Evolutionary conservation across 2,797 vertebrate genomes (phyloP).

Genomic region (Sebastes cheni): DNA sequence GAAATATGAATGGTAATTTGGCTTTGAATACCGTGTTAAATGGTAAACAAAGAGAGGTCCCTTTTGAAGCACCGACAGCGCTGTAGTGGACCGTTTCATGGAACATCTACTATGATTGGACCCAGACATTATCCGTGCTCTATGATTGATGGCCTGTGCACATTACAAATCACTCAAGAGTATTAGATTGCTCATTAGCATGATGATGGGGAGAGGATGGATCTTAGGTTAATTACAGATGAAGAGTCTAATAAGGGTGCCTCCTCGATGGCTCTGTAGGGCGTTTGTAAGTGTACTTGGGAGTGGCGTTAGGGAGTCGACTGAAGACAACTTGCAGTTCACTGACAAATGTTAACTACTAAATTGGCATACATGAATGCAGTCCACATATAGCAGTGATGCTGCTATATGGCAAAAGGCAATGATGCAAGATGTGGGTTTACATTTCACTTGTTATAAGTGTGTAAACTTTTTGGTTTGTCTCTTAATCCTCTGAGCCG

Average conservation of each 20-base stretch:
- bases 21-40: not conserved
- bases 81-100: not conserved
- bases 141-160: constrained; percentile 58
- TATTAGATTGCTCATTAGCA: constrained; percentile 67
- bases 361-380: not conserved
- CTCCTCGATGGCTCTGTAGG: constrained; percentile 41
- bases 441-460: constrained; percentile 11
- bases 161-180: constrained; percentile 57
- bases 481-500: constrained; percentile 19
- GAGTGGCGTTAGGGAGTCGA: constrained; percentile 20
- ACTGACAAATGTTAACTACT: constrained; percentile 16
- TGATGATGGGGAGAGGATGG: constrained; percentile 49
- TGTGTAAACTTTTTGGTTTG: constrained; percentile 4
- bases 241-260: constrained; percentile 52
- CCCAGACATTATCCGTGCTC: not conserved
- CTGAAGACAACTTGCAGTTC: constrained; percentile 15
- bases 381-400: not conserved
- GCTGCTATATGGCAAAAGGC: not conserved
- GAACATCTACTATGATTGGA: constrained; percentile 1
- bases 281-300: constrained; percentile 46
- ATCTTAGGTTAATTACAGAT: constrained; percentile 68
- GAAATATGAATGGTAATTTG: not conserved
- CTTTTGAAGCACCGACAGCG: not conserved
- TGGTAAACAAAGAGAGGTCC: not conserved
- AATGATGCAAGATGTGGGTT: constrained; percentile 7